Percentiles rank a stretch among this genome's conserved stretches.
Conservation (phyloP, 2,113 vertebrate species). For the Psilopsiagon aymara region DNA sequence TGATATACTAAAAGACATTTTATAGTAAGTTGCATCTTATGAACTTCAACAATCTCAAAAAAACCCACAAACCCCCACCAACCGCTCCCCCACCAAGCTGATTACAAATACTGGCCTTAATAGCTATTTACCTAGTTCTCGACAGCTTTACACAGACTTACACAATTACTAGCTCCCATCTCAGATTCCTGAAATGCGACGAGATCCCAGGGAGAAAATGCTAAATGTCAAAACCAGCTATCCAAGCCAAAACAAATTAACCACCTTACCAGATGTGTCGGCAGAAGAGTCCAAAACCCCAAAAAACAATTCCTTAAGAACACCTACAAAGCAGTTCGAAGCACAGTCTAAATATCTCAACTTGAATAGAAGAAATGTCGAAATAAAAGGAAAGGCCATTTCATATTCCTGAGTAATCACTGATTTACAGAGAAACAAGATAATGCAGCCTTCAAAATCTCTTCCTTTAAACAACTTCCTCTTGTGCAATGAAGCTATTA, state of each 20-base stretch:
- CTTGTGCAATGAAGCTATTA: neutral
- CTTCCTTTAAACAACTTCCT: neutral
- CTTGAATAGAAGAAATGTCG: neutral
- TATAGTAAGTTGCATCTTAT: neutral
- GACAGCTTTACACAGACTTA: neutral
- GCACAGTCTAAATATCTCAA: neutral
- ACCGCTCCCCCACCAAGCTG: rapidly evolving
- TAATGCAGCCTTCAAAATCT: neutral
- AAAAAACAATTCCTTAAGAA: neutral
- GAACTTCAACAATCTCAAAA: neutral
- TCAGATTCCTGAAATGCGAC: neutral
- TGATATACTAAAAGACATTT: neutral
- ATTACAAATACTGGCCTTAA: neutral
- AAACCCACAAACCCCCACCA: rapidly evolving
- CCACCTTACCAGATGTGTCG: neutral
- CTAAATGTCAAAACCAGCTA: neutral
- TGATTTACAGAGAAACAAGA: neutral
- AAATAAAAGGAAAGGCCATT: neutral
- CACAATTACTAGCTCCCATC: neutral
- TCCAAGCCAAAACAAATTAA: neutral
- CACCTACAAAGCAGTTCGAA: neutral
- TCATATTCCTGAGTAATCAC: neutral
- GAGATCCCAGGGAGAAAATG: neutral
- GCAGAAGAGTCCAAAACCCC: neutral
- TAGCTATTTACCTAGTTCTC: neutral